These are phyloP conservation scores for Candoia aspera DNA, from an alignment of 2,113 vertebrate genomes.

Conservation along the genomic window DNA sequence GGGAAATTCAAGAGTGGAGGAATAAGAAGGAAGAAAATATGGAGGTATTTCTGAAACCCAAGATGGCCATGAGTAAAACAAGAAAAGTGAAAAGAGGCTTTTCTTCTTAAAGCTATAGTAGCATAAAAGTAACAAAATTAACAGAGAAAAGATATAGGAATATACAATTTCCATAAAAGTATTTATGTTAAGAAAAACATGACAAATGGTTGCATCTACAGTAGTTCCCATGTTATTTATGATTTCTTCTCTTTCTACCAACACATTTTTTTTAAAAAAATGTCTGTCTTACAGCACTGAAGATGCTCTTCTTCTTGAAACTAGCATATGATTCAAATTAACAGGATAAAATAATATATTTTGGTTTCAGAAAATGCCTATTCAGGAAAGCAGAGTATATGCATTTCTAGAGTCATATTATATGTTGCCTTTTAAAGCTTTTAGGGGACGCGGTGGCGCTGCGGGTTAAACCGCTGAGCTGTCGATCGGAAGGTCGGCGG, in stretches of 20 bases:
- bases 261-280: too few species aligned
- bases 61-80: not conserved
- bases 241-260: too few species aligned
- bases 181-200: too few species aligned
- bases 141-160: too few species aligned
- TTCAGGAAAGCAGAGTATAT: not conserved
- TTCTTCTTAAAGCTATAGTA: not conserved
- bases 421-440: not conserved
- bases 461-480: too few species aligned
- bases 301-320: not conserved
- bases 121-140: not conserved
- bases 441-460: too few species aligned
- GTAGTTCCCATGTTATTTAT: too few species aligned
- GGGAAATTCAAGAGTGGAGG: not conserved
- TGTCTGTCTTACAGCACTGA: not conserved
- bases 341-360: not conserved
- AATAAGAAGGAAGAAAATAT: not conserved
- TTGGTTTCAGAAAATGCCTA: not conserved
- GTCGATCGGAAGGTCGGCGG: too few species aligned
- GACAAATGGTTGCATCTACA: too few species aligned
- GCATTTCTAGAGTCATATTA: not conserved
- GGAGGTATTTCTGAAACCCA: not conserved
- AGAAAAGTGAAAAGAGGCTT: not conserved
- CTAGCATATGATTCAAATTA: not conserved
- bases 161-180: too few species aligned